A percentile compares a stretch with the other conserved stretches of the same genome.
Conservation (phyloP, 2,888 invertebrate species). For the Noctua fimbriata region DNA sequence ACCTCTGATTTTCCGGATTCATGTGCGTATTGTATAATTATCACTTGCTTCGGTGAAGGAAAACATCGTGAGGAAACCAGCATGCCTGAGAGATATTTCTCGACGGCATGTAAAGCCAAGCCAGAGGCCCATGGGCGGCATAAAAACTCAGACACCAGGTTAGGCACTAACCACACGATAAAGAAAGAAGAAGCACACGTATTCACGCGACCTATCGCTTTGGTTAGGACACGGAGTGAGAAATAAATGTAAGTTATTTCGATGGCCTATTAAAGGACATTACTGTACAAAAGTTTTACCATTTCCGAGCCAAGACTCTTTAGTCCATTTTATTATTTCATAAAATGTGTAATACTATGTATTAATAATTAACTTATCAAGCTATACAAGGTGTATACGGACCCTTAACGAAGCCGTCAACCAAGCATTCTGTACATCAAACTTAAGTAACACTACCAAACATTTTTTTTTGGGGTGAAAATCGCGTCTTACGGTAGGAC, state of each 20-base stretch:
- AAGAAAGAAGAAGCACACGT: no score
- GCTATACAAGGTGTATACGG: background rate
- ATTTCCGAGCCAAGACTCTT: slow-evolving; percentile 20
- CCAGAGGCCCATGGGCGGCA: no score
- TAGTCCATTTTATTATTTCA: slow-evolving; percentile 1
- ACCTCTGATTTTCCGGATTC: no score
- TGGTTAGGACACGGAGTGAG: background rate
- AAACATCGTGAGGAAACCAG: no score
- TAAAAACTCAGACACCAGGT: no score
- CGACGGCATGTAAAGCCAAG: no score
- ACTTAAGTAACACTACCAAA: background rate
- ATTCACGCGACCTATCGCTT: background rate
- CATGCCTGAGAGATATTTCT: no score
- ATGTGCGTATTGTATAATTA: no score
- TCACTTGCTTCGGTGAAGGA: no score
- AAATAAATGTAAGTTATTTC: background rate
- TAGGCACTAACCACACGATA: no score
- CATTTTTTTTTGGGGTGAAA: background rate
- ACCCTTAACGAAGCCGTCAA: background rate
- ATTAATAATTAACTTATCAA: background rate
- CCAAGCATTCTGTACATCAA: background rate
- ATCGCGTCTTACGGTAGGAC: background rate
- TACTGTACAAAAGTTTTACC: background rate
- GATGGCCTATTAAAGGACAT: background rate
- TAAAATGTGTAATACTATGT: background rate